Evolutionary conservation across 2,797 vertebrate species (phyloP), one percentile per base, ranked within the genome.

Genomic region (Pogonophryne albipinna): DNA sequence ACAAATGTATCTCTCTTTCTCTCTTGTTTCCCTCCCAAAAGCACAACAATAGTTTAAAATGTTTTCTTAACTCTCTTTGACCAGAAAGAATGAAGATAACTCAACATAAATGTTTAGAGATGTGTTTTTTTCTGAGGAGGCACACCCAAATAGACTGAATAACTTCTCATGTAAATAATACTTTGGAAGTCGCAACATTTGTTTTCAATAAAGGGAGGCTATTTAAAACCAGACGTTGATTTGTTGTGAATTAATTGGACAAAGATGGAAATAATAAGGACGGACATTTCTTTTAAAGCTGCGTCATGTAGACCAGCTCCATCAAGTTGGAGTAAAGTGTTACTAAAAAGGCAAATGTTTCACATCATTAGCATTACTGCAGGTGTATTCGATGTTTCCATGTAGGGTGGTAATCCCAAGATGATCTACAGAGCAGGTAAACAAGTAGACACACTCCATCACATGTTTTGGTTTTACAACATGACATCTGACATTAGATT

Each of bases 181-280:
- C 9, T 81, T 23, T 76, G 51, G n/a, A 76, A 51, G 27, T 75
- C 77, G 52, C 46, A 65, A 46, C 6, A 27, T 76, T 75, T 82
- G 51, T 84, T 89, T 86, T 85, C 80, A 92, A 88, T 91, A 91
- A 86, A 91, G 64, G 6, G 52, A 71, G 78, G 63, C 50, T 57
- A 19, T 15, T 72, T 51, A 78, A 73, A 67, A 11, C 50, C 27
- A 59, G 23, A 64, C 13, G 4, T 4, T 10, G 9, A 14, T 34
- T 58, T 87, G 16, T 42, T 70, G 49, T 74, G 23, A 66, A 55
- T 62, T 60, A 16, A 44, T 5, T 78, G 10, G 14, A 41, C 5
- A 10, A 6, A 44, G 1, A 13, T 46, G n/a, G 10, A 47, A 34
- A 53, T 16, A 4, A 46, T 4, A 27, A 4, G 1, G 11, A 42